Base-by-base conservation (phyloP, 2,888 invertebrate species). In the Ophion ventricosus region DNA sequence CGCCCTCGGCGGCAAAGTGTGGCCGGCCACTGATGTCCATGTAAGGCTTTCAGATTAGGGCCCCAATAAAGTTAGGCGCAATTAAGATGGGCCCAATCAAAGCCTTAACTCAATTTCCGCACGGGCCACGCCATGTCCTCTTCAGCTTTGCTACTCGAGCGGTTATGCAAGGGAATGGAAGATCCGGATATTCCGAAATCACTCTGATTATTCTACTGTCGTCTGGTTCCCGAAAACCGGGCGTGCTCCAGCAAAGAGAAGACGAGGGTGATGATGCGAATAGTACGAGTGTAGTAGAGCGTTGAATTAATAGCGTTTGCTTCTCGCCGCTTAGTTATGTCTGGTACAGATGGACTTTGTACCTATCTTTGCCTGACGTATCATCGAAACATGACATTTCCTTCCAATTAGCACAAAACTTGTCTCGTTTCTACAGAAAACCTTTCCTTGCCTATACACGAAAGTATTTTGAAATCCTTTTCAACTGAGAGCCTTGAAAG, bases 301-400 rank as follows among this genome's bases (percentile, higher is more conserved):
- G 63, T 77, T 82, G 80, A 88, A 88, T 88, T 88, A 87, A 88
- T 88, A 86, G 86, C 82, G 81, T 88, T 88, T 88, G 82, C 88
- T 84, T 86, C 81, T 73, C 83, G 80, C 82, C 85, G 86, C 84
- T 88, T 88, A 85, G 87, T 88, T 87, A 87, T 86, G 66, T 76
- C 69, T 85, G 82, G 75, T 67, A 77, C 83, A 72, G 79, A 70
- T 76, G 76, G 70, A 67, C 29, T 54, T 54, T 69, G 26, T 49
- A 35, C 40, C n/a, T 73, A 54, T 57, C 11, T 57, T 54, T 35
- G n/a, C 72, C 59, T 26, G 43, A 69, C 64, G 56, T 14, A 26
- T 59, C 70, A 23, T 61, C 49, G 26, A 40, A 78, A 70, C 29
- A 17, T 43, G 72, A 11, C 75, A 66, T 75, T 66, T 49, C 29